phyloP scores from a whole-genome alignment of 2,113 vertebrate genomes.

The Hemiprocne comata region DNA sequence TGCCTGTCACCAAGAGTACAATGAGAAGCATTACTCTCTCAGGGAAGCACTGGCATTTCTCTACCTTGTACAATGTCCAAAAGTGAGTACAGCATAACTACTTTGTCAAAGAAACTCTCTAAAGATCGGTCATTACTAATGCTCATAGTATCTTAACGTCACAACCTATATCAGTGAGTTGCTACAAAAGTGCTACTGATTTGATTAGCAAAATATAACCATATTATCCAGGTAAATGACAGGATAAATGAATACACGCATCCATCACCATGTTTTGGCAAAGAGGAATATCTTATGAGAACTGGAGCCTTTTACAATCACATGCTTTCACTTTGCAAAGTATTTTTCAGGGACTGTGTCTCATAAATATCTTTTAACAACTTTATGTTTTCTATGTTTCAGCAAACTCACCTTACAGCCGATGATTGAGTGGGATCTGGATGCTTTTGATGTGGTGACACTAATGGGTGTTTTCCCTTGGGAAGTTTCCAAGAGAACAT shows the following conservation, averaged over 20 bases:
- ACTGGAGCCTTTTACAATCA: neutral
- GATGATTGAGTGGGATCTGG: neutral
- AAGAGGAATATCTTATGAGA: neutral
- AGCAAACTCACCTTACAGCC: neutral
- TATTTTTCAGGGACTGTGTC: neutral
- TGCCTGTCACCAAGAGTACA: neutral
- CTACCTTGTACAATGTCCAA: neutral
- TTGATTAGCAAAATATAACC: neutral
- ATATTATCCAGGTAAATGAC: neutral
- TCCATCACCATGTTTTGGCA: neutral
- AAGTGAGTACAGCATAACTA: neutral
- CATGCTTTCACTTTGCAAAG: neutral
- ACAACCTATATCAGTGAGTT: neutral
- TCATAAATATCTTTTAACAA: constrained; percentile 3
- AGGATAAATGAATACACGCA: neutral
- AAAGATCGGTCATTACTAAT: neutral
- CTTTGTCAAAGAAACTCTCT: neutral
- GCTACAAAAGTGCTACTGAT: neutral
- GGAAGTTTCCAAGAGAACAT: neutral
- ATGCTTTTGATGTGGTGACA: neutral
- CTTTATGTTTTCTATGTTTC: neutral
- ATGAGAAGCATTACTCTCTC: neutral
- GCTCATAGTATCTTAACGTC: neutral
- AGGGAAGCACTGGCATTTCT: neutral
- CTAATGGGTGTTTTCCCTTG: neutral